phyloP scores from a whole-genome alignment of 2,113 vertebrate species.

The Steatornis caripensis region DNA sequence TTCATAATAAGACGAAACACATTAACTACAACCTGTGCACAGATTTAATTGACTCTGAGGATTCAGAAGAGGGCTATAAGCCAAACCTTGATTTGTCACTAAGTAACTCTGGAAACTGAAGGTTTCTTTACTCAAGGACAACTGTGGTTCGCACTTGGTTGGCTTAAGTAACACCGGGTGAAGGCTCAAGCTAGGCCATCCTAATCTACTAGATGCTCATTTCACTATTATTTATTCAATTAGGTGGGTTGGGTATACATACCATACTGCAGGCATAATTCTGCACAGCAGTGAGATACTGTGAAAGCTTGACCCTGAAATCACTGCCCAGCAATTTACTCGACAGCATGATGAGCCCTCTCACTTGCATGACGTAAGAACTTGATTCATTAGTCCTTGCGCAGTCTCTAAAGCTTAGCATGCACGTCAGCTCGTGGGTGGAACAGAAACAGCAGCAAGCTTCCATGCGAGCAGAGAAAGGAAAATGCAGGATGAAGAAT shows the following conservation, averaged over 20 bases:
- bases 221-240: not conserved
- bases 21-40: not conserved
- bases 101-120: not conserved
- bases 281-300: not conserved
- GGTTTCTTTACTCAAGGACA: not conserved
- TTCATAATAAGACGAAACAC: not conserved
- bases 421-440: not conserved
- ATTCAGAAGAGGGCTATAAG: not conserved
- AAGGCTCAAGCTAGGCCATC: not conserved
- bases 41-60: not conserved
- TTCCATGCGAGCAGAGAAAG: not conserved
- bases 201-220: not conserved
- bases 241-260: not conserved
- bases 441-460: not conserved
- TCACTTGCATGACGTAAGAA: not conserved
- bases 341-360: not conserved
- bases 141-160: not conserved
- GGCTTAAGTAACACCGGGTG: not conserved
- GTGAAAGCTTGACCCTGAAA: not conserved
- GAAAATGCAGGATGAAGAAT: not conserved
- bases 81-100: not conserved
- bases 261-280: not conserved
- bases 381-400: not conserved
- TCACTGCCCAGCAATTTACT: not conserved
- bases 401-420: not conserved